phyloP scores from a whole-genome alignment of 2,113 vertebrate genomes.

The Fukomys damarensis region DNA sequence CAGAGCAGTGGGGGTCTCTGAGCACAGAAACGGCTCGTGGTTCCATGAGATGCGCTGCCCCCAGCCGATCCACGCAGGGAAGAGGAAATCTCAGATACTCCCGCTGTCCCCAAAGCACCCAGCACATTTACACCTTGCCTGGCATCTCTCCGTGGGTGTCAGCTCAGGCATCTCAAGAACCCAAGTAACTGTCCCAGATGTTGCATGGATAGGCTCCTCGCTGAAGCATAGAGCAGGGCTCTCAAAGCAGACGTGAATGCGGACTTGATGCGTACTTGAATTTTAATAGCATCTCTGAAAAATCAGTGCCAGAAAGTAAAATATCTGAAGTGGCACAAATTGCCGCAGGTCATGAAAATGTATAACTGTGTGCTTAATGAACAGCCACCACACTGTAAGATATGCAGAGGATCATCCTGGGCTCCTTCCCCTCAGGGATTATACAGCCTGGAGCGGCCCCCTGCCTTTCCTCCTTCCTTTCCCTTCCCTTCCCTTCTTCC shows the following conservation, averaged over 20 bases:
- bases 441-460: rapidly evolving
- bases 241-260: neutral
- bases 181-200: rapidly evolving
- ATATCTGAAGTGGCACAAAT: neutral
- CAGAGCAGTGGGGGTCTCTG: neutral
- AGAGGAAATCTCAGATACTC: neutral
- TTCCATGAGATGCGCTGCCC: rapidly evolving
- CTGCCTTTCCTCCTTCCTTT: neutral
- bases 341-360: neutral
- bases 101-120: rapidly evolving
- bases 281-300: neutral
- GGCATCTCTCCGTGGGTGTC: too few relatives aligned
- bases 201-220: rapidly evolving
- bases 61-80: rapidly evolving
- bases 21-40: rapidly evolving
- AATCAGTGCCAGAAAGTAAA: neutral
- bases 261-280: neutral
- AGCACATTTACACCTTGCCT: rapidly evolving
- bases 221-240: neutral
- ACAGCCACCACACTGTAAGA: too few relatives aligned
- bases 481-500: neutral
- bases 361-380: neutral
- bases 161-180: neutral
- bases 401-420: rapidly evolving
- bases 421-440: neutral